These are phyloP conservation scores for Dolichomitus sp. DNA, from an alignment of 2,888 invertebrate species.

Conservation along the genomic window DNA sequence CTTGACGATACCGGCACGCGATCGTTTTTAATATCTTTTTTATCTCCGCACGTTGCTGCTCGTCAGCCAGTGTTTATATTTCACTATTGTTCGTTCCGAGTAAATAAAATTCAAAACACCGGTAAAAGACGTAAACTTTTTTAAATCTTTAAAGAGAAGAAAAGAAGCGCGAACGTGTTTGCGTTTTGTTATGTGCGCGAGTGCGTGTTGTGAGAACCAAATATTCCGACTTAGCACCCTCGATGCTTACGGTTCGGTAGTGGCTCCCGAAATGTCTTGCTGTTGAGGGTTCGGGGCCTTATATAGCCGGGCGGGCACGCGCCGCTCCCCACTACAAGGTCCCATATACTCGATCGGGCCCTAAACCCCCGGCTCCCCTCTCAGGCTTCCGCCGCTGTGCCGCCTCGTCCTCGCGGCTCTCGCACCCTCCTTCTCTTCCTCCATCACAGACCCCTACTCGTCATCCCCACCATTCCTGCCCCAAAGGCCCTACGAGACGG, in stretches of 20 bases:
- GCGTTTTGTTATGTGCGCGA: conserved; percentile 11
- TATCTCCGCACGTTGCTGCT: conserved; percentile 41
- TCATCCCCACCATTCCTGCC: conserved; percentile 77
- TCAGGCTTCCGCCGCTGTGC: conserved; percentile 77
- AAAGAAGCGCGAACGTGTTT: conserved; percentile 50
- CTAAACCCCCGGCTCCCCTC: conserved; percentile 84
- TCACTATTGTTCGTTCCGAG: conserved; percentile 46
- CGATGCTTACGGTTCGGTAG: conserved; percentile 80
- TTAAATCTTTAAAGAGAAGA: conserved; percentile 5
- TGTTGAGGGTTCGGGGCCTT: conserved; percentile 84
- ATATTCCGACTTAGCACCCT: conserved; percentile 74
- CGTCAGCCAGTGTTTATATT: conserved; percentile 5
- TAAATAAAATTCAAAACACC: conserved; percentile 50
- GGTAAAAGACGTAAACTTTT: conserved; percentile 23
- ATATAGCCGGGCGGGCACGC: conserved; percentile 88
- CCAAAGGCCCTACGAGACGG: conserved; percentile 79
- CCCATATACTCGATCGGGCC: conserved; percentile 85
- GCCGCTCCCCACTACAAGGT: conserved; percentile 89
- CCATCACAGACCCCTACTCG: conserved; percentile 69
- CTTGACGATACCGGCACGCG: conserved; percentile 64
- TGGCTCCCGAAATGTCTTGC: conserved; percentile 85
- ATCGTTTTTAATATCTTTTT: conserved; percentile 41
- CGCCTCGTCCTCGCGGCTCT: conserved; percentile 73
- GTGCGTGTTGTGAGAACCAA: conserved; percentile 40
- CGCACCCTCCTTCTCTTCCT: conserved; percentile 66